Percentiles rank a stretch among this genome's conserved stretches.
Evolutionary conservation across 1,140 invertebrate genomes (phyloP).

Genomic region (Drosophila subpulchrella): DNA sequence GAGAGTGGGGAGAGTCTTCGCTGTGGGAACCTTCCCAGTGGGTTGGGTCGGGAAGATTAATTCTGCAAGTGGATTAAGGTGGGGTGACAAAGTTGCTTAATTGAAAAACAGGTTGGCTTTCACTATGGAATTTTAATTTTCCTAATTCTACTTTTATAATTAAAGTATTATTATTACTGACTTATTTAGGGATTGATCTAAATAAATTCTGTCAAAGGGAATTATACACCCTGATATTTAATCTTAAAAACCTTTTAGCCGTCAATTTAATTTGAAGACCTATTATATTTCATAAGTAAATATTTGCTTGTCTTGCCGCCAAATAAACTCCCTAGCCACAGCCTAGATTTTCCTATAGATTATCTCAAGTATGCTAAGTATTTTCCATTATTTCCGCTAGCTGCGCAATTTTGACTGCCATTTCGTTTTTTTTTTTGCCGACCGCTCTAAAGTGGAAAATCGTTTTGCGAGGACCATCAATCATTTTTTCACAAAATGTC

Average conservation of each 20-base stretch:
- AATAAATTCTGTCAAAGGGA: no score
- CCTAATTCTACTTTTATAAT: no score
- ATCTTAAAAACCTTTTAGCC: background rate
- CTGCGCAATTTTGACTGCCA: slow-evolving; percentile 20
- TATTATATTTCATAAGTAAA: slow-evolving; percentile 2
- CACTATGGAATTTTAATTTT: background rate
- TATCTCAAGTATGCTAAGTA: slow-evolving; percentile 23
- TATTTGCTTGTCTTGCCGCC: background rate
- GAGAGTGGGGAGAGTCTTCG: slow-evolving; percentile 16
- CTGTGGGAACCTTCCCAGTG: slow-evolving; percentile 14
- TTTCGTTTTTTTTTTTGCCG: slow-evolving; percentile 36
- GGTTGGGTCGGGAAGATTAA: slow-evolving; percentile 12
- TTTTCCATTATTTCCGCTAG: slow-evolving; percentile 40
- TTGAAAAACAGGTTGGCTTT: background rate
- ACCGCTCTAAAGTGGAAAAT: slow-evolving; percentile 72
- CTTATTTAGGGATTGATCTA: no score
- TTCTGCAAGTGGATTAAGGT: background rate
- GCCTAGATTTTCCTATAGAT: slow-evolving; percentile 1
- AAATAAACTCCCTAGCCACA: background rate
- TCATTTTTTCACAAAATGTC: slow-evolving; percentile 65
- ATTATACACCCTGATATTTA: background rate
- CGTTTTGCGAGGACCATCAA: slow-evolving; percentile 61
- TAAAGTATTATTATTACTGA: no score
- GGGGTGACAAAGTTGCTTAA: no score
- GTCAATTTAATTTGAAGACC: background rate